Base-by-base conservation (phyloP, 2,113 vertebrate species). In the Hippocampus mohnikei region DNA sequence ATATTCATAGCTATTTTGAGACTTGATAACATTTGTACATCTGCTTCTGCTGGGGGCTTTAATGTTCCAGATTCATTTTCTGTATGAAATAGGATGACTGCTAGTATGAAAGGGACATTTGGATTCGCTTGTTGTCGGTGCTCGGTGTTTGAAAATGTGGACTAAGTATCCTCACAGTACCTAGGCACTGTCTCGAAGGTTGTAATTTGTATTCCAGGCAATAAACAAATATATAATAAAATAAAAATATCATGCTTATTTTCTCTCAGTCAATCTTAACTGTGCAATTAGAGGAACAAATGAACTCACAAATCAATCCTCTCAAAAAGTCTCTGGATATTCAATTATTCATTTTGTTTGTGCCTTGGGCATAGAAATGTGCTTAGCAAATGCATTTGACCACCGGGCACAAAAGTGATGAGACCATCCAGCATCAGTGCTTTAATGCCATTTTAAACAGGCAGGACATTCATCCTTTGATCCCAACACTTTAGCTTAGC, bases 141-240 rank as follows among this genome's bases (percentile, higher is more conserved):
- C 89, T 85, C 90, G 81, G 87, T 87, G 81, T 80, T 68, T 70
- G 55, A 77, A 85, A 42, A 85, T 75, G 66, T 60, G 73, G 74
- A 76, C 81, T 85, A 72, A 79, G 84, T 82, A 20, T 41, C 60
- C 0, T 65, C 72, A 77, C 67, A 65, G 46, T n/a, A 44, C 56
- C 60, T 25, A 1, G 60, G 48, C 59, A 69, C 56, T 75, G 70
- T 75, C 81, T 67, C 60, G 53, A 76, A 25, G 48, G 60, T 20
- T 71, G 0, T 59, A 44, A 70, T 70, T 78, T 81, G 15, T 77
- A 42, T 78, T 78, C 80, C 69, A 74, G 6, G 29, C 27, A 1
- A 37, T n/a, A n/a, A n/a, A n/a, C n/a, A n/a, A n/a, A n/a, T n/a
- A n/a, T n/a, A n/a, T 29, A 29, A 27, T 1, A 37, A 37, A 37